A percentile compares a stretch with the other conserved stretches of the same genome.
Conservation (phyloP, 2,113 vertebrate genomes). For the Chaetura pelagica region DNA sequence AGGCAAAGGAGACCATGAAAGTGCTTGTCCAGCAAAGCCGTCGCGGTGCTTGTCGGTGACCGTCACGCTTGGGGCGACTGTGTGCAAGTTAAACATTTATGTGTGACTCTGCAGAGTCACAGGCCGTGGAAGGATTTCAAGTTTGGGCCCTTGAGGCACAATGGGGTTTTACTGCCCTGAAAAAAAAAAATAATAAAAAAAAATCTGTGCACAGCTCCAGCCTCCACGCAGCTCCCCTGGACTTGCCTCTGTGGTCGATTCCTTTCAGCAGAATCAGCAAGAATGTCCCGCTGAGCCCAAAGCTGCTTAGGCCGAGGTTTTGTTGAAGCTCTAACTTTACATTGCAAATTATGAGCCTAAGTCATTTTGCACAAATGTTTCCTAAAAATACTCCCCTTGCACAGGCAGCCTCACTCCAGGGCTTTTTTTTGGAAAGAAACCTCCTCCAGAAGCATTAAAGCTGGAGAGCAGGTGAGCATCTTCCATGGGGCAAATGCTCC, state of each 20-base stretch:
- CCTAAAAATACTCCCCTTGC: not conserved
- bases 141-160: not conserved
- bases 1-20: not conserved
- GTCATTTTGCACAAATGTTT: not conserved
- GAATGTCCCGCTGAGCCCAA: not conserved
- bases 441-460: not conserved
- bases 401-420: not conserved
- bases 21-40: fast-evolving
- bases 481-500: not conserved
- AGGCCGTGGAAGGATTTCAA: not conserved
- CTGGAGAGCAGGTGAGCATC: not conserved
- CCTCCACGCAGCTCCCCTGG: not conserved
- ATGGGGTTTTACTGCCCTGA: not conserved
- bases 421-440: not conserved
- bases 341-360: not conserved
- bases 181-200: no score
- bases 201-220: not conserved
- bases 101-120: not conserved
- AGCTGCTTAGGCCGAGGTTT: not conserved
- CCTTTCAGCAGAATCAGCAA: not conserved
- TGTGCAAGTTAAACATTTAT: not conserved
- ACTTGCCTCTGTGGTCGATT: not conserved
- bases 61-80: fast-evolving
- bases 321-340: not conserved
- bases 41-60: fast-evolving